Percentiles rank a stretch among this genome's conserved stretches.
phyloP scores from a whole-genome alignment of 23 tunicate genomes.

The Pegea sp. region DNA sequence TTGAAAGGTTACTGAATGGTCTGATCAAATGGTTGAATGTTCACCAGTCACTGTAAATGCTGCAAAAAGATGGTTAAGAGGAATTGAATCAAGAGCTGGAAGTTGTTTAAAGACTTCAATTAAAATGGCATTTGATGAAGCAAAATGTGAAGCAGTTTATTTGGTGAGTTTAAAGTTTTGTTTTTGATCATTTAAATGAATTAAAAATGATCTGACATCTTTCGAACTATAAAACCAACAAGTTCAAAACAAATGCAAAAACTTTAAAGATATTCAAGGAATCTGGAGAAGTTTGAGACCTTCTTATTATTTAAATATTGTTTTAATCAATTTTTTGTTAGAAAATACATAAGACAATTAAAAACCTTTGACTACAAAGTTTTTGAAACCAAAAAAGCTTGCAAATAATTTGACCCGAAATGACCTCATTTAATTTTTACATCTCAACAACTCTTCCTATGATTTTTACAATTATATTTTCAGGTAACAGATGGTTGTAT shows the following conservation, averaged over 20 bases:
- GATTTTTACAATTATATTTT: not conserved
- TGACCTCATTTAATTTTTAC: too few species aligned
- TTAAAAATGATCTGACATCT: too few species aligned
- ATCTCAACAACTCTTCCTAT: too few species aligned
- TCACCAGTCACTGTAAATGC: constrained; percentile 63
- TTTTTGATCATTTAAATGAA: too few species aligned
- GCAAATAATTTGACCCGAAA: too few species aligned
- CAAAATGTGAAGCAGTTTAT: constrained; percentile 50
- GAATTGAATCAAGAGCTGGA: constrained; percentile 30
- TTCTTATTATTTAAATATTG: too few species aligned
- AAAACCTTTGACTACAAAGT: too few species aligned
- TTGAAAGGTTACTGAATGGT: constrained; percentile 59
- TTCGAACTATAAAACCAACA: not conserved
- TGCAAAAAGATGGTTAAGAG: constrained; percentile 71
- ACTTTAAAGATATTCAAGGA: too few species aligned
- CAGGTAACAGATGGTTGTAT: constrained; percentile 54
- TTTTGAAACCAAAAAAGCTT: too few species aligned
- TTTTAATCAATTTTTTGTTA: too few species aligned
- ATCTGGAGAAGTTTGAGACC: too few species aligned
- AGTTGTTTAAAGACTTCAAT: constrained; percentile 32
- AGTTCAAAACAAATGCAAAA: not conserved
- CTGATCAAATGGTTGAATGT: constrained; percentile 75
- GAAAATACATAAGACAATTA: too few species aligned
- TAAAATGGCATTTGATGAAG: constrained; percentile 66
- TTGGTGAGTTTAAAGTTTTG: constrained; percentile 10